Evolutionary conservation across 2,113 vertebrate species (phyloP).

Genomic region (Myiagra hebetior): DNA sequence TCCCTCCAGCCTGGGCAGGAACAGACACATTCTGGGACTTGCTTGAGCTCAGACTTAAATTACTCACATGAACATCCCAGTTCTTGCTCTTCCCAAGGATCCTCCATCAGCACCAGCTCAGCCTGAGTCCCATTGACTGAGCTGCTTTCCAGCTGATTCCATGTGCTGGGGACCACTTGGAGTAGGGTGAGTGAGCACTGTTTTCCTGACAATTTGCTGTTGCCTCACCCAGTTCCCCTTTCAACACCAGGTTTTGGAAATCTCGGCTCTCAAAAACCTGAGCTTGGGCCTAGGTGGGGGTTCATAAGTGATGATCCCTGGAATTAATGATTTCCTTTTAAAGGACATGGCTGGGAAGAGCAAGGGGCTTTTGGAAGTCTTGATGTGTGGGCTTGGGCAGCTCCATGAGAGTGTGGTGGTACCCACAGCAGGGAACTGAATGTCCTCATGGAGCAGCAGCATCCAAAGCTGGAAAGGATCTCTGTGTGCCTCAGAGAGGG

Average conservation of each 20-base stretch:
- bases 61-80: neutral
- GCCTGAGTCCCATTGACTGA: neutral
- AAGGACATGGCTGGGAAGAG: neutral
- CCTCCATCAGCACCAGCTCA: neutral
- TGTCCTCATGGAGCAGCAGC: fast-evolving
- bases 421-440: neutral
- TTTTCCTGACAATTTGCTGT: neutral
- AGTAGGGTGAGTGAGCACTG: neutral
- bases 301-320: neutral
- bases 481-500: fast-evolving
- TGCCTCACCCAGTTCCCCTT: neutral
- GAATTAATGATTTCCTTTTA: neutral
- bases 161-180: neutral
- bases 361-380: neutral
- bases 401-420: neutral
- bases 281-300: neutral
- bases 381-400: neutral
- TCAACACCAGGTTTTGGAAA: neutral
- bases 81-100: neutral
- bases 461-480: neutral
- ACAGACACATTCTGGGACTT: neutral
- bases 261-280: neutral
- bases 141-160: neutral
- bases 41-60: neutral
- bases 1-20: slow-evolving; percentile 2